Evolutionary conservation across 2,888 invertebrate genomes (phyloP).

Genomic region (Sceliomorpha sp.): DNA sequence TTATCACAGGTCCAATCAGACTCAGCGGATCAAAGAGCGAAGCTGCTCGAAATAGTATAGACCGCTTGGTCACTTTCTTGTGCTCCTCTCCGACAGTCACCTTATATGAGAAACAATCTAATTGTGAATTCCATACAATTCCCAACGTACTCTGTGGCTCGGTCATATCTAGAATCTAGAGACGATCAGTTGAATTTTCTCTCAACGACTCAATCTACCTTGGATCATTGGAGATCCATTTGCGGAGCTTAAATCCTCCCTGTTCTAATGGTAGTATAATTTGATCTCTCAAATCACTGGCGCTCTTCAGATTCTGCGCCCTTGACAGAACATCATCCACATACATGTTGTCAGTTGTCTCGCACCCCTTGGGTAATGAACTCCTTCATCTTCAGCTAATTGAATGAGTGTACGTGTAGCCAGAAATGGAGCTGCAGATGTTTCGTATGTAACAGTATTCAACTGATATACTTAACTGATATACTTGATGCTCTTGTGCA

Average conservation of each 20-base stretch:
- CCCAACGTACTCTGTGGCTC: constrained; percentile 6
- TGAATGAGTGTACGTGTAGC: constrained; percentile 13
- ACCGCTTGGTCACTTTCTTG: constrained; percentile 3
- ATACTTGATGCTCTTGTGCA: too few species aligned
- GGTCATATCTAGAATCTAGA: background rate
- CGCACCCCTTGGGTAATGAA: constrained; percentile 1
- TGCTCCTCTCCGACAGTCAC: background rate
- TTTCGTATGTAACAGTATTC: too few species aligned
- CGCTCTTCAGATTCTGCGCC: background rate
- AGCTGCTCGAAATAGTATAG: constrained; percentile 1
- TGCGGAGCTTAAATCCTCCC: constrained; percentile 6
- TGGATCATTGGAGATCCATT: constrained; percentile 12
- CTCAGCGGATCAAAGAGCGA: constrained; percentile 6
- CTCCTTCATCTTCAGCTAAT: constrained; percentile 15
- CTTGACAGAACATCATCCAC: constrained; percentile 15
- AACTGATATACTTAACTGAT: too few species aligned
- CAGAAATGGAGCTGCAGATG: constrained; percentile 19
- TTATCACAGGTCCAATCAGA: constrained; percentile 5
- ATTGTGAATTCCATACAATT: background rate
- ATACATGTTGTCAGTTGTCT: constrained; percentile 1
- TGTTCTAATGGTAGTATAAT: background rate
- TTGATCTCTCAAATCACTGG: background rate
- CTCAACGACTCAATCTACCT: background rate
- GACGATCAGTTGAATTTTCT: background rate
- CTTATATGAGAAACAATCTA: background rate